Evolutionary conservation across 2,113 vertebrate genomes (phyloP).

Genomic region (Cebidichthys violaceus): DNA sequence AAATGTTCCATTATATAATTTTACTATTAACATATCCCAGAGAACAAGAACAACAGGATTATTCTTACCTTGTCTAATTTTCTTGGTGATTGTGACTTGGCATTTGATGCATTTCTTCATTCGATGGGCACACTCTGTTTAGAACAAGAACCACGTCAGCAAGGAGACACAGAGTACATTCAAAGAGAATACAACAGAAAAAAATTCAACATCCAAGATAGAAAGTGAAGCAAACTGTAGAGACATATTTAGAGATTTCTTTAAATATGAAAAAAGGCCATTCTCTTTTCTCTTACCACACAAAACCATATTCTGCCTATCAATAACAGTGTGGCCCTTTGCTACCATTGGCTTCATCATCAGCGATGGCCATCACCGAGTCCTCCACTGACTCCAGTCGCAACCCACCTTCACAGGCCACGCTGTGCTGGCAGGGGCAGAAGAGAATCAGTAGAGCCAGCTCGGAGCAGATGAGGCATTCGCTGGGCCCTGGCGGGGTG

Average conservation of each 20-base stretch:
- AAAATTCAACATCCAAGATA: neutral
- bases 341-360: neutral
- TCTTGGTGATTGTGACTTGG: conserved; percentile 95
- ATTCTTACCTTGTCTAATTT: conserved; percentile 92
- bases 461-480: conserved; percentile 98
- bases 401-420: conserved; percentile 93
- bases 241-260: neutral
- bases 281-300: neutral
- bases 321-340: neutral
- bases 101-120: conserved; percentile 99
- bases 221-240: neutral
- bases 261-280: neutral
- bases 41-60: neutral
- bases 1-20: neutral
- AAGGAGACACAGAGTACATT: neutral
- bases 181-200: neutral
- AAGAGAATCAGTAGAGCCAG: conserved; percentile 93
- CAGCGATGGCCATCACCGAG: neutral
- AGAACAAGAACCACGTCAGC: conserved; percentile 32
- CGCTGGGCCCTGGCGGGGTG: conserved; percentile 84
- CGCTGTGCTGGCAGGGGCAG: conserved; percentile 96
- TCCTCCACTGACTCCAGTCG: neutral
- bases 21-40: neutral
- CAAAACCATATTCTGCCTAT: neutral
- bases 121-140: conserved; percentile 92